Percentiles rank a stretch among this genome's conserved stretches.
Conservation (phyloP, 37 sponge, comb jelly and placozoan species). For the Trichoplax adhaerens region DNA sequence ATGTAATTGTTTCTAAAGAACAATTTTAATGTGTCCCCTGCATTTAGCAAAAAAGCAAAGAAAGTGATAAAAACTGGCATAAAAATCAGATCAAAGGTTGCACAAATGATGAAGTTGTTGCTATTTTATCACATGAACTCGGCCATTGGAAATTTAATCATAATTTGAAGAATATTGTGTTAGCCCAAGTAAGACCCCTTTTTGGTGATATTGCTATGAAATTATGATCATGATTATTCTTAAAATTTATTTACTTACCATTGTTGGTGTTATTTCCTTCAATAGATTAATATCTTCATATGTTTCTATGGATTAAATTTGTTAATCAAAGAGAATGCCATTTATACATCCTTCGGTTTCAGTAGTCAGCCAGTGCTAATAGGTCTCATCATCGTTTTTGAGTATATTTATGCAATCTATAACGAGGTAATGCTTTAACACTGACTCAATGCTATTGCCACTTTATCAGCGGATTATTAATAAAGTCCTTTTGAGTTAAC, state of each 20-base stretch:
- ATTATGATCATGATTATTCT: not conserved
- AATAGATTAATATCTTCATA: slow-evolving; percentile 41
- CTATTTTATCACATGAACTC: slow-evolving; percentile 85
- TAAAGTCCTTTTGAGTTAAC: too few species aligned
- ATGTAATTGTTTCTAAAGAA: too few species aligned
- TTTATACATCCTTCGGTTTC: slow-evolving; percentile 85
- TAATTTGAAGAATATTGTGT: slow-evolving; percentile 38
- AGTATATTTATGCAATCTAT: slow-evolving; percentile 32
- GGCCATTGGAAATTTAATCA: slow-evolving; percentile 90
- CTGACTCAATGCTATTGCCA: too few species aligned
- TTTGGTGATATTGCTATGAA: not conserved
- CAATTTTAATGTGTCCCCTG: too few species aligned
- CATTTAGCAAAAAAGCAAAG: too few species aligned
- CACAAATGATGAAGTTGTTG: slow-evolving; percentile 58
- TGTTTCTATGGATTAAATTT: slow-evolving; percentile 53
- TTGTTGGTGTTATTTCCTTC: not conserved
- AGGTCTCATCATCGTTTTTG: slow-evolving; percentile 61
- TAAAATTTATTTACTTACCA: too few species aligned
- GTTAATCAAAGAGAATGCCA: slow-evolving; percentile 50
- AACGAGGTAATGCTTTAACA: not conserved
- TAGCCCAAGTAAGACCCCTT: slow-evolving; percentile 18
- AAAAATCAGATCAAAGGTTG: slow-evolving; percentile 45
- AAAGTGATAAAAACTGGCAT: not conserved
- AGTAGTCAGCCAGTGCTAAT: slow-evolving; percentile 58
- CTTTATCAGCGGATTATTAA: too few species aligned